Evolutionary conservation across 2,113 vertebrate species (phyloP), one percentile per base, ranked within the genome.

Genomic region (Salvelinus namaycush): DNA sequence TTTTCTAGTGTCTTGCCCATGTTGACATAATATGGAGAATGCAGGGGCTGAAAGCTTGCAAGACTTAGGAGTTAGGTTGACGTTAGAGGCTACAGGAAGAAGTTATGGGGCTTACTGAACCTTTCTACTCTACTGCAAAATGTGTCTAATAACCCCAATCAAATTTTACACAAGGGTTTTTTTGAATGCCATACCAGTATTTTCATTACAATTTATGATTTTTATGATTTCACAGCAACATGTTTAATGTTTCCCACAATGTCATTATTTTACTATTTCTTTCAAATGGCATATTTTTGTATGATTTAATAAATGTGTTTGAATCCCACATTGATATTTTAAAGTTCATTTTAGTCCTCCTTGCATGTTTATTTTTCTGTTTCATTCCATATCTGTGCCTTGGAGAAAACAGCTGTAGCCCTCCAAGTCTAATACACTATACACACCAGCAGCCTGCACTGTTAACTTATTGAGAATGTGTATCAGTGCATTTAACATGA

Each of bases 261-360:
- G 59, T 77, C 22, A 72, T 68, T 68, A 20, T 68, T 67, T 44
- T 3, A 49, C 26, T 12, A 49, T 67, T 44, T 49, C 22, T 66
- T 80, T 79, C 48, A 75, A 67, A 74, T 77, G 64, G 57, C 71
- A 54, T 70, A 51, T 70, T 83, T 86, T 79, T 83, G 76, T 81
- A 79, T 81, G 9, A 79, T 84, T 82, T 75, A 79, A 79, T 80
- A 76, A 83, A 83, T 80, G 54, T 83, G 44, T 79, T 81, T 78
- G 14, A 74, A 74, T 77, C 73, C 34, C 57, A 70, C 20, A 16
- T 54, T 60, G 39, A 62, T 7, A 62, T 72, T 59, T 57, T 82
- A 54, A 66, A 70, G 48, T 44, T 75, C 26, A 71, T 75, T 78
- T 75, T 76, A 27, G 60, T 74, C 26, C 48, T 51, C 9, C 62